These are phyloP conservation scores for Nerophis lumbriciformis DNA, from an alignment of 2,113 vertebrate genomes.

Conservation along the genomic window DNA sequence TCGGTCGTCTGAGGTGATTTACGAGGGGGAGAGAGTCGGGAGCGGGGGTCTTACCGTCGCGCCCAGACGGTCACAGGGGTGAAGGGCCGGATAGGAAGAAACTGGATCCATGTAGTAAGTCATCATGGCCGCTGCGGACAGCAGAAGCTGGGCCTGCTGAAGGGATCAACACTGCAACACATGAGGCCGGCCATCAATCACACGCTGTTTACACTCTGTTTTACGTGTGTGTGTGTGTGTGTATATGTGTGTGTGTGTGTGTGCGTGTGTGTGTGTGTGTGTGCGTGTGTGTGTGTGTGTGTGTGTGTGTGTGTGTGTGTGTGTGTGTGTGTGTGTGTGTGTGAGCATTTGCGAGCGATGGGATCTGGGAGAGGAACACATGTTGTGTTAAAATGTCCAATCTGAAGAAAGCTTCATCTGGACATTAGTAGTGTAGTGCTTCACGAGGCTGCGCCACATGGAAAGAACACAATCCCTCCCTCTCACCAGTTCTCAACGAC, in stretches of 20 bases:
- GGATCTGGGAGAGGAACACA: neutral
- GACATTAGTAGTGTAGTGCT: constrained; percentile 8
- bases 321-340: neutral
- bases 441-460: no score
- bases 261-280: neutral
- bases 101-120: constrained; percentile 88
- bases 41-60: constrained; percentile 77
- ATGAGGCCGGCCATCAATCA: constrained; percentile 58
- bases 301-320: no score
- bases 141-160: constrained; percentile 61
- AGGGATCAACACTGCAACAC: constrained; percentile 59
- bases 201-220: constrained; percentile 58
- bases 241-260: constrained; percentile 6
- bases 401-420: constrained; percentile 1
- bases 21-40: constrained; percentile 32
- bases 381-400: neutral
- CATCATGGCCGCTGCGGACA: constrained; percentile 71
- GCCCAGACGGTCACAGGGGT: constrained; percentile 72
- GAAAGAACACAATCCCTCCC: no score
- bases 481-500: no score
- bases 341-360: neutral
- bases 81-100: constrained; percentile 69
- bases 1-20: constrained; percentile 67
- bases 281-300: no score
- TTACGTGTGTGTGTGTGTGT: constrained; percentile 11